Evolutionary conservation across 2,888 invertebrate species (phyloP).

Genomic region (Watsonalla cultraria): DNA sequence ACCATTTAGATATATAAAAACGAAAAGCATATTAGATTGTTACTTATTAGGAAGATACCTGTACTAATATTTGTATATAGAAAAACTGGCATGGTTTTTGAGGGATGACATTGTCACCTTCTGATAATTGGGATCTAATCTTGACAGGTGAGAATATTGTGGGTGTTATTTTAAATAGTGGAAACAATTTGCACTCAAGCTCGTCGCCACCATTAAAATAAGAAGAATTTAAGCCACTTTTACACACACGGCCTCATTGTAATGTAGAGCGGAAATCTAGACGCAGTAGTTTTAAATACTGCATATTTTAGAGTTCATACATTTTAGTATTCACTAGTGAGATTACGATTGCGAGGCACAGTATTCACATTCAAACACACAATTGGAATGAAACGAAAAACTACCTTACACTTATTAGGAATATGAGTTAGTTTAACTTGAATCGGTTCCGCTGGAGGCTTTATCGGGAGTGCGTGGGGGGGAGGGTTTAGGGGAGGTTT

Average conservation of each 20-base stretch:
- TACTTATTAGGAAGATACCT: no score
- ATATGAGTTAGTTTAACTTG: conserved; percentile 41
- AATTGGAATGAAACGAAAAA: neutral
- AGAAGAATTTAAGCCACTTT: neutral
- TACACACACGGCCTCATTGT: neutral
- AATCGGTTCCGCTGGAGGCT: conserved; percentile 62
- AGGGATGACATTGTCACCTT: no score
- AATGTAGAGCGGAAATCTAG: neutral
- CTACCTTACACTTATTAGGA: neutral
- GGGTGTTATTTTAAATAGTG: no score
- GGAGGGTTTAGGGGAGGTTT: conserved; percentile 50
- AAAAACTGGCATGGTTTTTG: no score
- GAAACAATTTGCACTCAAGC: no score
- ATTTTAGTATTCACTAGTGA: neutral
- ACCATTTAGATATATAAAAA: no score
- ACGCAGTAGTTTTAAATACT: neutral
- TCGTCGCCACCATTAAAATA: no score
- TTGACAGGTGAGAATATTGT: no score
- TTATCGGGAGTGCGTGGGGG: conserved; percentile 55
- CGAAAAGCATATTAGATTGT: no score
- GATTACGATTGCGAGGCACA: neutral
- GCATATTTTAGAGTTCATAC: neutral
- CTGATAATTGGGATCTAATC: no score
- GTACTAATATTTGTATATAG: no score
- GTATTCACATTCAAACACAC: neutral